phyloP scores from a whole-genome alignment of 2,888 invertebrate species.

The Lamellibrachia columna region DNA sequence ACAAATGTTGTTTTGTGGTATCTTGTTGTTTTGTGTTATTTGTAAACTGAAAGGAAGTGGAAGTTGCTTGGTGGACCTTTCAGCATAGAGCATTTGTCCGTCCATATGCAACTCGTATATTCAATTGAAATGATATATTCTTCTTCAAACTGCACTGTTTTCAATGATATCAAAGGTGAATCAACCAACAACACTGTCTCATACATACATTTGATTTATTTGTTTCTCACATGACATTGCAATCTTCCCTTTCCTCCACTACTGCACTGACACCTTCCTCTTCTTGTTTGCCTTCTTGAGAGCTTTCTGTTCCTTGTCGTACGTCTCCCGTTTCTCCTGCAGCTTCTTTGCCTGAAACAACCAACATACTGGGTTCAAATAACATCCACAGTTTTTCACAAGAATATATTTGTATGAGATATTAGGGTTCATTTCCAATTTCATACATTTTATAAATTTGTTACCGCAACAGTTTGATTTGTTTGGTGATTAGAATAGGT shows the following conservation, averaged over 20 bases:
- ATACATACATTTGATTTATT: not conserved
- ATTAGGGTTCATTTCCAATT: not conserved
- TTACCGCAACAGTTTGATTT: not conserved
- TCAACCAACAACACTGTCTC: not conserved
- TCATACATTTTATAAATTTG: not conserved
- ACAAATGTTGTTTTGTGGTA: not conserved
- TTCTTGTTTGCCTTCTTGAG: constrained; percentile 26
- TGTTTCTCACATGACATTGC: not conserved
- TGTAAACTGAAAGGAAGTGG: not conserved
- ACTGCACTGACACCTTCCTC: not conserved
- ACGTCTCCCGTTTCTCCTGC: constrained; percentile 33
- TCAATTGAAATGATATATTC: not conserved
- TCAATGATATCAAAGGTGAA: no score
- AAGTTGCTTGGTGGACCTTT: not conserved
- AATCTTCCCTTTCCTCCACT: not conserved
- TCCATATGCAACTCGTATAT: not conserved
- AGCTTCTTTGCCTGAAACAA: constrained; percentile 33
- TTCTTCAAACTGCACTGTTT: no score
- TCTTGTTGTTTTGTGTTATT: not conserved
- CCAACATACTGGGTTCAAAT: not conserved
- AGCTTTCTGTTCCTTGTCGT: constrained; percentile 36
- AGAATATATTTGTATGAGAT: not conserved
- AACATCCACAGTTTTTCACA: not conserved
- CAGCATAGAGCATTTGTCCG: not conserved
- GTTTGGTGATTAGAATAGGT: not conserved